Percentiles rank a stretch among this genome's conserved stretches.
These are phyloP conservation scores for Otis tarda DNA, from an alignment of 2,113 vertebrate species.

Conservation along the genomic window DNA sequence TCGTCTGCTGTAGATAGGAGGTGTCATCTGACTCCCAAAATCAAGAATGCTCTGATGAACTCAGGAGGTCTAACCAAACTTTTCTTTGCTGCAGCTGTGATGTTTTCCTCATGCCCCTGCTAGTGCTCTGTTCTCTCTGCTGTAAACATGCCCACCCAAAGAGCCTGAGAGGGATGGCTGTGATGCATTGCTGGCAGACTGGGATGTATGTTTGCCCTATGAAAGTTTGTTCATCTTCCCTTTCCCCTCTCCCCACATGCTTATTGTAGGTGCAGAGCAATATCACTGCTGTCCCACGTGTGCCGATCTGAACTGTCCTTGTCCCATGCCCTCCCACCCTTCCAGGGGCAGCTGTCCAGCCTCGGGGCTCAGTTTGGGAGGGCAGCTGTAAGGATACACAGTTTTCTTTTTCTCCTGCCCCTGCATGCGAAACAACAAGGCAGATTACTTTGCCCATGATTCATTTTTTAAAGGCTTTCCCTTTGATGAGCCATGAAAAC, in stretches of 20 bases:
- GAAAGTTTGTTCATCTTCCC: not conserved
- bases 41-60: constrained; percentile 38
- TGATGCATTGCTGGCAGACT: constrained; percentile 13
- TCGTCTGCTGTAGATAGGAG: not conserved
- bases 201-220: not conserved
- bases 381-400: not conserved
- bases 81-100: constrained; percentile 43
- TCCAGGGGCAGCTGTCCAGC: not conserved
- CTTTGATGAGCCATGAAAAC: not conserved
- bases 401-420: not conserved
- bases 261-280: not conserved
- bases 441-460: not conserved
- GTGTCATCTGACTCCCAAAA: constrained; percentile 3
- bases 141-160: constrained; percentile 65
- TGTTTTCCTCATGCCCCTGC: constrained; percentile 46
- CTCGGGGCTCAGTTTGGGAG: not conserved
- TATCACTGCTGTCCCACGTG: not conserved
- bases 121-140: not conserved
- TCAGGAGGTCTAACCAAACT: constrained; percentile 47
- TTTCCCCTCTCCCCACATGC: not conserved
- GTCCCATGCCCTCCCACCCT: accelerated
- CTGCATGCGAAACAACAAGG: not conserved
- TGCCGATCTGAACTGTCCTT: not conserved
- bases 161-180: constrained; percentile 36
- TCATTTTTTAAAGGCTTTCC: not conserved